Conservation (phyloP, 2,113 vertebrate genomes). For the Elaphurus davidianus region DNA sequence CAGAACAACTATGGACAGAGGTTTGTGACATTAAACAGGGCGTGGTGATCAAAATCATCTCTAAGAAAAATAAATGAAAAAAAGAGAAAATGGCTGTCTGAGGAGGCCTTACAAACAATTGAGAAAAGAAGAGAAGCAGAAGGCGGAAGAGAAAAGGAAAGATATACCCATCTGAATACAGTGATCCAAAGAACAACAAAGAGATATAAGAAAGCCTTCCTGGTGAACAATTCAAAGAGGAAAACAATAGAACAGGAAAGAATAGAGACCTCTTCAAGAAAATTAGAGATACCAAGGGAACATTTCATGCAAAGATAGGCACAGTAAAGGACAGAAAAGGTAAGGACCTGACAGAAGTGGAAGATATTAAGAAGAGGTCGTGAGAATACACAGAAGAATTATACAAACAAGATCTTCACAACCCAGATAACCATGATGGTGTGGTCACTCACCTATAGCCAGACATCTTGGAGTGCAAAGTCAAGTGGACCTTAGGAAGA, state of each 20-base stretch:
- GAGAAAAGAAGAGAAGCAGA: neutral
- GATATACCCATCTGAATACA: neutral
- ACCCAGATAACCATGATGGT: neutral
- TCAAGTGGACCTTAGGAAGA: neutral
- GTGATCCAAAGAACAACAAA: neutral
- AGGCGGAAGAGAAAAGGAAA: neutral
- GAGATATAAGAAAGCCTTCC: neutral
- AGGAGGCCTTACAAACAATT: neutral
- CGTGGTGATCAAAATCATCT: neutral
- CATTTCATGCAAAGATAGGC: neutral
- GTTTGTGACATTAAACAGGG: neutral
- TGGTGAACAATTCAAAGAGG: neutral
- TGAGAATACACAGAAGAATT: neutral
- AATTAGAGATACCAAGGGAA: neutral
- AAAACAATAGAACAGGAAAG: neutral
- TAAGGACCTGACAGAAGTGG: neutral
- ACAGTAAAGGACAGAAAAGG: neutral
- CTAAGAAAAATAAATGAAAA: neutral
- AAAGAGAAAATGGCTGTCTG: neutral
- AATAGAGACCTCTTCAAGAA: neutral
- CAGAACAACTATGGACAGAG: neutral
- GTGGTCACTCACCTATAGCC: neutral
- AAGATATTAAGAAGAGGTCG: neutral
- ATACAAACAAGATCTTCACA: neutral
- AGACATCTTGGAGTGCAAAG: neutral